A percentile compares a stretch with the other conserved stretches of the same genome.
phyloP scores from a whole-genome alignment of 1,140 invertebrate genomes.

The Cydia fagiglandana region DNA sequence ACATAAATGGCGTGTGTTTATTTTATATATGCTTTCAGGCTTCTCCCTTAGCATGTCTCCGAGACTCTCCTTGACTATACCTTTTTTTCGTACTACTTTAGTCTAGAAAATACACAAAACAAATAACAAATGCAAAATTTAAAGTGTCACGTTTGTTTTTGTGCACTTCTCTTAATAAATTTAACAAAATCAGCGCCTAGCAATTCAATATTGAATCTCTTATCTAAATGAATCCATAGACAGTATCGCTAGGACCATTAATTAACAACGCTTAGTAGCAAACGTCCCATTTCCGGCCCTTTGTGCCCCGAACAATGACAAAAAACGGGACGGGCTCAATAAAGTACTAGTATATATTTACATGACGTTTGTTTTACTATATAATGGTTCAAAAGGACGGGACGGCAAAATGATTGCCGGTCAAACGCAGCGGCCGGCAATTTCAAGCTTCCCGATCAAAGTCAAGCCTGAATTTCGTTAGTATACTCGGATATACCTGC shows the following conservation, averaged over 20 bases:
- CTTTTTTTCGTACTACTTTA: too few relatives aligned
- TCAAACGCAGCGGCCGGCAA: constrained; percentile 1
- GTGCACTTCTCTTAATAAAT: not conserved
- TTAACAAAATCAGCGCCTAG: not conserved
- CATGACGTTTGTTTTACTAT: constrained; percentile 3
- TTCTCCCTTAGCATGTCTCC: too few relatives aligned
- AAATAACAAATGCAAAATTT: too few relatives aligned
- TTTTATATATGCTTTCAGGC: too few relatives aligned
- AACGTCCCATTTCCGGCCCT: constrained; percentile 1
- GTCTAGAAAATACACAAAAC: too few relatives aligned
- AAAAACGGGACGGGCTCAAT: not conserved
- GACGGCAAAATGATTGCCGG: not conserved
- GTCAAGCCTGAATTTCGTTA: not conserved
- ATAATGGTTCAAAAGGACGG: not conserved
- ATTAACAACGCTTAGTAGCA: not conserved
- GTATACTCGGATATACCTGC: not conserved
- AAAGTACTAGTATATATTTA: not conserved
- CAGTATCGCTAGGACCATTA: not conserved
- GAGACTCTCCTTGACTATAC: too few relatives aligned
- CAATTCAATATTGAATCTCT: not conserved
- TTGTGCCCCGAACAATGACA: not conserved
- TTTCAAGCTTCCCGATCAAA: not conserved
- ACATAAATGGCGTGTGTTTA: too few relatives aligned
- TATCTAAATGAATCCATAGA: constrained; percentile 4
- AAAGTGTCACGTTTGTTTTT: too few relatives aligned